phyloP scores from a whole-genome alignment of 2,888 invertebrate genomes.

The Celastrina argiolus region DNA sequence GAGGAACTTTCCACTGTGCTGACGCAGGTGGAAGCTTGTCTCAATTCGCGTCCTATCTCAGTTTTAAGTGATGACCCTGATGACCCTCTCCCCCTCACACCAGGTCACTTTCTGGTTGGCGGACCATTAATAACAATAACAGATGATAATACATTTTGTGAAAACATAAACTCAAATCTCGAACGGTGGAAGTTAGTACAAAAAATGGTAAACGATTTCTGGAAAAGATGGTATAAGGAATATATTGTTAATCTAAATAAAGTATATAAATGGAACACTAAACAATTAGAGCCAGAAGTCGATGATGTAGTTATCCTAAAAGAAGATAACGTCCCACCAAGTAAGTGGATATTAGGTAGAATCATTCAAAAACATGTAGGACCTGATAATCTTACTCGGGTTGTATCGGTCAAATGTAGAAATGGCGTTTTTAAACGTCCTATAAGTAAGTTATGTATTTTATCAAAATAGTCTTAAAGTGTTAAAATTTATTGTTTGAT shows the following conservation, averaged over 20 bases:
- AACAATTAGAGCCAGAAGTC: conserved; percentile 25
- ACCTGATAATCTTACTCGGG: conserved; percentile 28
- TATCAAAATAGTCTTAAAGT: too few species aligned
- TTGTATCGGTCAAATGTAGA: conserved; percentile 17
- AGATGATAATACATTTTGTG: too few species aligned
- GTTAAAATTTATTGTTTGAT: too few species aligned
- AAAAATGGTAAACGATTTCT: conserved; percentile 33
- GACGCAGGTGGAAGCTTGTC: conserved; percentile 24
- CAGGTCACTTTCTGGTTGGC: conserved; percentile 18
- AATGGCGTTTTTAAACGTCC: not conserved
- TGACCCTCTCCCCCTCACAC: not conserved
- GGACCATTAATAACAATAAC: conserved; percentile 14
- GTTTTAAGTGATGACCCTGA: conserved; percentile 1
- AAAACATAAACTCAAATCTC: too few species aligned
- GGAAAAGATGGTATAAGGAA: conserved; percentile 32
- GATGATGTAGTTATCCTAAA: not conserved
- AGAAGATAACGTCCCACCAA: conserved; percentile 5
- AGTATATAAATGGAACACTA: conserved; percentile 30
- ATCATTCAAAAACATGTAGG: conserved; percentile 28
- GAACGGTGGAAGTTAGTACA: not conserved
- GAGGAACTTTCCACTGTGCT: conserved; percentile 23
- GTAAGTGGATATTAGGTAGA: conserved; percentile 27
- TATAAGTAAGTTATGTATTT: not conserved
- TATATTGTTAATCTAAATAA: conserved; percentile 31
- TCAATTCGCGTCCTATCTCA: conserved; percentile 22